A percentile compares a stretch with the other conserved stretches of the same genome.
Evolutionary conservation across 1,140 invertebrate genomes (phyloP).

Genomic region (Sipha flava): DNA sequence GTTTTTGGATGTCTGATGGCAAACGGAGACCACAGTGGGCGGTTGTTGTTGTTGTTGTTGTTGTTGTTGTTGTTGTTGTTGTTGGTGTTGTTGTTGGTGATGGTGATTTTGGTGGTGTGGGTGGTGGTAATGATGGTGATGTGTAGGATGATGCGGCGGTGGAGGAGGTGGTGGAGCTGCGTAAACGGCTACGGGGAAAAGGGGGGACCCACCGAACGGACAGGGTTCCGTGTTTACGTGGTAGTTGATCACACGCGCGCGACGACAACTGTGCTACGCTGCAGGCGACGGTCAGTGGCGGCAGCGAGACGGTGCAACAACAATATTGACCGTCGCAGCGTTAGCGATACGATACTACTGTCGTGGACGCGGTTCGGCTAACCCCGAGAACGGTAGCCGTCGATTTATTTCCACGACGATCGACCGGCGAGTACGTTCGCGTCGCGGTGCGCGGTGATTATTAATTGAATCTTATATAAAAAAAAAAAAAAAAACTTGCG

Average conservation of each 20-base stretch:
- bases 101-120: neutral
- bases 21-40: neutral
- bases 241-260: neutral
- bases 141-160: neutral
- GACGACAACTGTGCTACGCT: neutral
- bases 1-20: neutral
- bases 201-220: constrained; percentile 22
- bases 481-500: too few relatives aligned
- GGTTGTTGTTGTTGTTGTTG: neutral
- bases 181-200: constrained; percentile 30
- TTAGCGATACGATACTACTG: too few relatives aligned
- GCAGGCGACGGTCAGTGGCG: neutral
- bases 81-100: neutral
- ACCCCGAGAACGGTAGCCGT: too few relatives aligned
- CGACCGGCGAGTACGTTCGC: too few relatives aligned
- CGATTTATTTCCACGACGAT: too few relatives aligned
- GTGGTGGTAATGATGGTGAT: neutral
- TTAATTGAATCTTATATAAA: too few relatives aligned
- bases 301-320: too few relatives aligned
- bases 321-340: too few relatives aligned
- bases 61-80: neutral
- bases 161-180: neutral
- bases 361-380: too few relatives aligned
- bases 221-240: constrained; percentile 30
- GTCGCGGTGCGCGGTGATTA: too few relatives aligned